These are phyloP conservation scores for Scatophagus argus DNA, from an alignment of 2,113 vertebrate genomes.

Conservation along the genomic window DNA sequence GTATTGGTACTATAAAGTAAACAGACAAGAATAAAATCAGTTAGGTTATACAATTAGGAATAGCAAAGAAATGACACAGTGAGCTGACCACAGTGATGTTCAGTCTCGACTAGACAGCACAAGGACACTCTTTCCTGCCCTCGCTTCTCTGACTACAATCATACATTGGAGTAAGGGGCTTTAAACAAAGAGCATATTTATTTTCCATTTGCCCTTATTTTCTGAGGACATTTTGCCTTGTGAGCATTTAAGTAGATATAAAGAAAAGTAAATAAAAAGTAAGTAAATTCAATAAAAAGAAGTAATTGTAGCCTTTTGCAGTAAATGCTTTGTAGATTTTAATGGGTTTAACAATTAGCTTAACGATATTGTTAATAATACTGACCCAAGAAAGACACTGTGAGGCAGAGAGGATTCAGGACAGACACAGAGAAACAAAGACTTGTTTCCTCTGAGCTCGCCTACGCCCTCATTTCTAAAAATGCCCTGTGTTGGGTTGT, in stretches of 20 bases:
- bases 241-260: background rate
- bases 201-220: constrained; percentile 8
- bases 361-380: background rate
- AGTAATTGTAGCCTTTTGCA: background rate
- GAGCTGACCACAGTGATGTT: constrained; percentile 22
- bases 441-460: constrained; percentile 47
- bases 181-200: constrained; percentile 51
- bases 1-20: constrained; percentile 9
- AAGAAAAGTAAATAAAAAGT: too few species aligned
- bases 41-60: background rate
- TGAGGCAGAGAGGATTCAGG: background rate
- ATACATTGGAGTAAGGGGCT: background rate
- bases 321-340: background rate
- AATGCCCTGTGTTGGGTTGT: constrained; percentile 51
- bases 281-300: background rate
- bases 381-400: constrained; percentile 8
- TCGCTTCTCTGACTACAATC: background rate
- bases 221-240: background rate
- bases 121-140: constrained; percentile 38
- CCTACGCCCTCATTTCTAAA: constrained; percentile 64
- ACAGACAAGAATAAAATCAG: constrained; percentile 1
- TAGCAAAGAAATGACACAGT: constrained; percentile 19
- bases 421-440: constrained; percentile 48
- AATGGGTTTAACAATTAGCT: background rate
- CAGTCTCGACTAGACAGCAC: constrained; percentile 14